These are phyloP conservation scores for Hydrocynus forskahlii DNA, from an alignment of 2,797 vertebrate species.

Conservation along the genomic window DNA sequence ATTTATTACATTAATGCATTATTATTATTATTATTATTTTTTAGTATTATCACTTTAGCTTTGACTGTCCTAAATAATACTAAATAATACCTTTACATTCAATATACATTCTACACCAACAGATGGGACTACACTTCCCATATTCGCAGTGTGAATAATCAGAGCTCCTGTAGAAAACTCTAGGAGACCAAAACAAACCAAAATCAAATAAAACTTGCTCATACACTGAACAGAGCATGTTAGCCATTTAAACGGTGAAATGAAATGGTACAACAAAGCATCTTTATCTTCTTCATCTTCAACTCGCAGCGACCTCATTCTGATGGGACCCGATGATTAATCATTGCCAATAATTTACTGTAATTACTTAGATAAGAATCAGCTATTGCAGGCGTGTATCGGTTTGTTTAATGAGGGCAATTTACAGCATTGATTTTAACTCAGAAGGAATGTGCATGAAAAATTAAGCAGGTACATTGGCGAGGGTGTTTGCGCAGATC, in stretches of 20 bases:
- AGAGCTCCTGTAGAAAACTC: not conserved
- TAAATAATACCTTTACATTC: too few relatives aligned
- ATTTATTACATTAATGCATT: too few relatives aligned
- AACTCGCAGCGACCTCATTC: constrained; percentile 62
- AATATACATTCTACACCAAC: too few relatives aligned
- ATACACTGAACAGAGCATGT: not conserved
- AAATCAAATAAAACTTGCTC: not conserved
- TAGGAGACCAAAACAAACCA: not conserved
- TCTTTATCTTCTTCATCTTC: constrained; percentile 35
- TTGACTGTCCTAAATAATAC: too few relatives aligned
- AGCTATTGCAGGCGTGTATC: constrained; percentile 56
- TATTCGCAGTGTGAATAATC: not conserved
- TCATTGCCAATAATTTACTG: constrained; percentile 68
- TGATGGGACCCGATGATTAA: constrained; percentile 71
- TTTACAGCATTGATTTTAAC: constrained; percentile 72
- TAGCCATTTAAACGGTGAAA: not conserved
- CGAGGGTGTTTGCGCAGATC: constrained; percentile 2
- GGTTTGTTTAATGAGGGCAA: constrained; percentile 74
- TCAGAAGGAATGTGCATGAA: constrained; percentile 33
- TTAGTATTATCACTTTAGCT: too few relatives aligned
- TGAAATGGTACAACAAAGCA: not conserved
- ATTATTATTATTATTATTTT: too few relatives aligned
- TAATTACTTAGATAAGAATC: constrained; percentile 78
- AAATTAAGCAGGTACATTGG: constrained; percentile 38
- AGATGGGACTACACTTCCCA: too few relatives aligned